Evolutionary conservation across 2,888 invertebrate species (phyloP).

Genomic region (Caenorhabditis angaria): DNA sequence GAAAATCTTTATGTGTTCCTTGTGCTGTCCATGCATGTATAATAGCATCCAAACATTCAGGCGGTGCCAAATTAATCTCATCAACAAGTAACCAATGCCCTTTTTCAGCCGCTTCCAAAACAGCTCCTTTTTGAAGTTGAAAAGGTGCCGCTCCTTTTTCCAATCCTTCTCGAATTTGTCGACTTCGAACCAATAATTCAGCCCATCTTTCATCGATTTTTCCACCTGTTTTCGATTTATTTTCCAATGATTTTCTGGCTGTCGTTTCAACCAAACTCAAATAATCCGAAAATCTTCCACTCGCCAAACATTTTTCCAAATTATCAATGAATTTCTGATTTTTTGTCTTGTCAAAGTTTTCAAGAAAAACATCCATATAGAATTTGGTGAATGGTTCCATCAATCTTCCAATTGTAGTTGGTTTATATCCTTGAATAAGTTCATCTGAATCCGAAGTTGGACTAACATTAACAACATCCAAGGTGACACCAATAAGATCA

Average conservation of each 20-base stretch:
- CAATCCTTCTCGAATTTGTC: constrained; percentile 40
- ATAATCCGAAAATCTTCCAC: constrained; percentile 55
- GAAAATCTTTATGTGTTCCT: constrained; percentile 58
- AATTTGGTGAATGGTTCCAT: constrained; percentile 84
- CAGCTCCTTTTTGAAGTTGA: constrained; percentile 78
- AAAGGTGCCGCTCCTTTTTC: constrained; percentile 63
- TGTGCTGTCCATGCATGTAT: constrained; percentile 49
- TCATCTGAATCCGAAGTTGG: constrained; percentile 97
- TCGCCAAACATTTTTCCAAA: constrained; percentile 76
- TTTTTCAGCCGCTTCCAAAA: constrained; percentile 84
- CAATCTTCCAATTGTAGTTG: constrained; percentile 87
- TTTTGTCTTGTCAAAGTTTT: constrained; percentile 81
- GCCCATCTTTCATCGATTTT: constrained; percentile 48
- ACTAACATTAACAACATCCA: constrained; percentile 96
- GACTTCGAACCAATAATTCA: constrained; percentile 46
- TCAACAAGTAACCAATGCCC: constrained; percentile 96
- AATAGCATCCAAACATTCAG: constrained; percentile 81
- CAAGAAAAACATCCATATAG: constrained; percentile 84
- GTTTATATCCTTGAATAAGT: constrained; percentile 93
- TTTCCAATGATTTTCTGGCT: constrained; percentile 40
- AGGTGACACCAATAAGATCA: constrained; percentile 74
- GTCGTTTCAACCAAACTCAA: constrained; percentile 55
- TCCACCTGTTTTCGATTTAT: no score
- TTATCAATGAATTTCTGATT: constrained; percentile 86
- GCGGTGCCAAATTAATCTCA: constrained; percentile 95